Evolutionary conservation across 2,888 invertebrate species (phyloP), one percentile per base, ranked within the genome.

Genomic region (Caenorhabditis sp.): DNA sequence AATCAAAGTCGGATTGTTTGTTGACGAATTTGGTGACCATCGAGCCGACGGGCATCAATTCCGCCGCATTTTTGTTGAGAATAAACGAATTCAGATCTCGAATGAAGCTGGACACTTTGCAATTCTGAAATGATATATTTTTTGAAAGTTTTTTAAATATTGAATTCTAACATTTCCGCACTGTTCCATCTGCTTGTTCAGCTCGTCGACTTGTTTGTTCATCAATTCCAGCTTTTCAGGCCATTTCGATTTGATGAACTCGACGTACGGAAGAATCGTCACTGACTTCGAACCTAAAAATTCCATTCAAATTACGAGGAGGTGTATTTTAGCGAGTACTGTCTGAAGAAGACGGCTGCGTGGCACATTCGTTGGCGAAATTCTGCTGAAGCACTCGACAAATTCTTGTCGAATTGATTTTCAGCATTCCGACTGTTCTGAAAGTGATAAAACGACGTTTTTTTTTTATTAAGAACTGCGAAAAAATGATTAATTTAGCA

Each of bases 11-110:
- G 2, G 77, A 77, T 41, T 76, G 43, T 20, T 76, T 70, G 43
- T 58, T 59, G 26, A 76, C 59, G 22, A 76, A 59, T 27, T 76
- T 56, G 1, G 76, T 76, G n/a, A 70, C 76, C 70, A 70, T 76
- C 22, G 76, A 76, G 1, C 76, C 76, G 6, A 76, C 76, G 1
- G 63, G 59, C n/a, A 76, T 20, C 11, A 76, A 32, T 7, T 70
- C 70, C 0, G 59, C 70, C 3, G 27, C n/a, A 13, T 45, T 45
- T 53, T 70, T 70, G 20, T 70, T 70, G 9, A 70, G 53, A 37
- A 70, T 70, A 5, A 59, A 37, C 1, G 59, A 59, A 11, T 45
- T 59, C 8, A 70, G 24, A 37, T 59, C 70, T 46, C 53, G 59
- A 6, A 70, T 52, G 20, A 70, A 70, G n/a, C 22, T 37, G 22